Conservation (phyloP, 1,140 invertebrate genomes). For the Nomia melanderi region DNA sequence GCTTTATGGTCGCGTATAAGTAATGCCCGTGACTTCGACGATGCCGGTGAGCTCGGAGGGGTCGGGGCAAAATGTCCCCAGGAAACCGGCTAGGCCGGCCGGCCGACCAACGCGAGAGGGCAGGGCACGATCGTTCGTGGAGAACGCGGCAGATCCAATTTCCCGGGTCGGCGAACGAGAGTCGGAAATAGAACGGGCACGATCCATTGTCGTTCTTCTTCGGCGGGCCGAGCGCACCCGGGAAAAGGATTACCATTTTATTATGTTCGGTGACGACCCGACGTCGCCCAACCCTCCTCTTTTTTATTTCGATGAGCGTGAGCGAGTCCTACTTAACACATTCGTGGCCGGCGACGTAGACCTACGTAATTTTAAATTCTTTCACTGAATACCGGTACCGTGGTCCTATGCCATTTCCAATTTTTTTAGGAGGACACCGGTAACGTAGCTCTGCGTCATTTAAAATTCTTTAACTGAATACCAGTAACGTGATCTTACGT, state of each 20-base stretch:
- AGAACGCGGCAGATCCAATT: conserved; percentile 48
- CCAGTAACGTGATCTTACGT: no score
- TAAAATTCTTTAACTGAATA: no score
- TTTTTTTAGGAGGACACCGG: no score
- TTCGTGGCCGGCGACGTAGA: no score
- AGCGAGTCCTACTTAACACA: not conserved
- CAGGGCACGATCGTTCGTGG: not conserved
- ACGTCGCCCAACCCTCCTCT: no score
- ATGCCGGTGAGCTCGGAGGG: no score
- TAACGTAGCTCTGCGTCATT: no score
- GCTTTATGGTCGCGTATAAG: conserved; percentile 41
- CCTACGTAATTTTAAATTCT: no score
- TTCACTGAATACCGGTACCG: no score
- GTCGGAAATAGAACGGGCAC: conserved; percentile 28
- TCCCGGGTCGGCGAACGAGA: conserved; percentile 31
- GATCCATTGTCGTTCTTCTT: conserved; percentile 32
- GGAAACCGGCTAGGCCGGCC: not conserved
- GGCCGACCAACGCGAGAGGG: not conserved
- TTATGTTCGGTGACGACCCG: not conserved
- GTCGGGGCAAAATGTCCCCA: not conserved
- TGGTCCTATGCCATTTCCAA: no score
- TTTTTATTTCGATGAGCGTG: not conserved
- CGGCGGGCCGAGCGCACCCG: not conserved
- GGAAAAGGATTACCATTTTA: conserved; percentile 32
- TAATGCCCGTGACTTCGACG: conserved; percentile 20